A percentile compares a stretch with the other conserved stretches of the same genome.
These are phyloP conservation scores for Albula glossodonta DNA, from an alignment of 2,113 vertebrate genomes.

Conservation along the genomic window DNA sequence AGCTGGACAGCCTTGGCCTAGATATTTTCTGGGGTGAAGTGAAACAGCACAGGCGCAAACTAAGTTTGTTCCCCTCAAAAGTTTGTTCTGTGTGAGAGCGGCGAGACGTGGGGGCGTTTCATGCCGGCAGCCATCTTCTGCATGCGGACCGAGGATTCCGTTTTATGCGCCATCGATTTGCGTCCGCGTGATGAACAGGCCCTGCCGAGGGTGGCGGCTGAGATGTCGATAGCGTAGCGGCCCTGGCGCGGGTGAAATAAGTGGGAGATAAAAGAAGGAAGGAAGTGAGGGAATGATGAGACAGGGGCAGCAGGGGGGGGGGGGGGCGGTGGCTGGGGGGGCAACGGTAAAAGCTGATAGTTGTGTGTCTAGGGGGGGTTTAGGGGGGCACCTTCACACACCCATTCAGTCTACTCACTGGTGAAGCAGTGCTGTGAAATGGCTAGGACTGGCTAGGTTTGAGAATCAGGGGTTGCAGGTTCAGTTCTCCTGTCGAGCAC, in stretches of 20 bases:
- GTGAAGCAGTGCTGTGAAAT: too few relatives aligned
- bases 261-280: neutral
- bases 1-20: too few relatives aligned
- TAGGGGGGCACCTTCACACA: neutral
- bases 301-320: neutral
- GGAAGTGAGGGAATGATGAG: constrained; percentile 1
- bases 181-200: neutral
- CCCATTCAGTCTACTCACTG: too few relatives aligned
- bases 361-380: neutral
- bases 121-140: neutral
- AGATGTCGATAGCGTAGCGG: neutral
- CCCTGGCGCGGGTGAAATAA: neutral
- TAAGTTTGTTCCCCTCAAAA: too few relatives aligned
- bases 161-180: neutral
- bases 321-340: neutral
- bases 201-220: neutral
- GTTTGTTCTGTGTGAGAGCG: neutral
- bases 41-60: too few relatives aligned
- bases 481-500: too few relatives aligned
- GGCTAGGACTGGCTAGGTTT: too few relatives aligned
- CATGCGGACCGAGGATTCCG: neutral
- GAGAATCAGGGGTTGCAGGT: too few relatives aligned
- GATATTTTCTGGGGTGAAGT: too few relatives aligned
- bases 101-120: neutral
- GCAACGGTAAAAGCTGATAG: neutral